phyloP scores from a whole-genome alignment of 2,797 vertebrate species.

The Platalea minor region DNA sequence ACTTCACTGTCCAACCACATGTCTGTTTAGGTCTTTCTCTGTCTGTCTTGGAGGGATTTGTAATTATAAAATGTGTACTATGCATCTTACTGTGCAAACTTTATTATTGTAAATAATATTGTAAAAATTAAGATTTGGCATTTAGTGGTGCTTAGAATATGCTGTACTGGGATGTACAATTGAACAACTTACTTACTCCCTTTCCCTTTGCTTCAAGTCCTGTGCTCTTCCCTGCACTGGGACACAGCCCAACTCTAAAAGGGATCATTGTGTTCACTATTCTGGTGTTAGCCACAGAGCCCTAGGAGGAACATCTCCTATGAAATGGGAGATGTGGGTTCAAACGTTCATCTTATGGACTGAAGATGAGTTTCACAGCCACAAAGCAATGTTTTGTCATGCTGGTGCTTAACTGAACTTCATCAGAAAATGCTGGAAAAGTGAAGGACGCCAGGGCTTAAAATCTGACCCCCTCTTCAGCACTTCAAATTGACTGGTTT shows the following conservation, averaged over 20 bases:
- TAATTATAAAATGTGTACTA: neutral
- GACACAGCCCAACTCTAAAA: neutral
- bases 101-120: neutral
- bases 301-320: neutral
- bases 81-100: neutral
- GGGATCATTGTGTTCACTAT: rapidly evolving
- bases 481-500: neutral
- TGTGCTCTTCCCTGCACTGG: neutral
- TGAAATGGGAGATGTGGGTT: neutral
- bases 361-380: neutral
- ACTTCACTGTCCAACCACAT: neutral
- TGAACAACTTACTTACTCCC: neutral
- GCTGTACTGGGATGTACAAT: neutral
- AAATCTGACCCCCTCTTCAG: neutral
- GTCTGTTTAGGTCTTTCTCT: neutral
- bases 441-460: neutral
- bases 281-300: neutral
- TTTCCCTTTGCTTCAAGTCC: neutral
- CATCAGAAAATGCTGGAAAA: neutral
- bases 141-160: neutral
- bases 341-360: rapidly evolving
- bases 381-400: neutral
- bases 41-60: neutral
- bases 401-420: neutral
- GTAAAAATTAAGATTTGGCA: neutral